Percentiles rank a stretch among this genome's conserved stretches.
Conservation (phyloP, 2,888 invertebrate species). For the Myopa tessellatipennis region DNA sequence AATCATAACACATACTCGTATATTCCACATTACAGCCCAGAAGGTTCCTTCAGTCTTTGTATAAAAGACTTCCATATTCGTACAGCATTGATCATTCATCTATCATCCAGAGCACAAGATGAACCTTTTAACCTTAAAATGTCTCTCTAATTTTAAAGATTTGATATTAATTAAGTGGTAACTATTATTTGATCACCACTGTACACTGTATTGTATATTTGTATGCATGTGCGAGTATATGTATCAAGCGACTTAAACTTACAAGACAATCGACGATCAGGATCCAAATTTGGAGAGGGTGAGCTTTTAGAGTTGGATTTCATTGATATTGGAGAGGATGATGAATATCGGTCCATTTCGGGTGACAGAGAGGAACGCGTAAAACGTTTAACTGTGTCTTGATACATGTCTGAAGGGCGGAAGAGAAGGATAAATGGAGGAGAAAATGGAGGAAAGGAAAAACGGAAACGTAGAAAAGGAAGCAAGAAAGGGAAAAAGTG, state of each 20-base stretch:
- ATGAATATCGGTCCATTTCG: slow-evolving; percentile 61
- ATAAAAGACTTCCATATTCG: too few species aligned
- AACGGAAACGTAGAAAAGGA: too few species aligned
- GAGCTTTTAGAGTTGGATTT: slow-evolving; percentile 45
- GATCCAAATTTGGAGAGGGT: slow-evolving; percentile 53
- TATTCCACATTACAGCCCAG: too few species aligned
- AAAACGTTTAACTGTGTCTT: slow-evolving; percentile 64
- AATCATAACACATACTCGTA: too few species aligned
- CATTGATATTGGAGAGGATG: slow-evolving; percentile 56
- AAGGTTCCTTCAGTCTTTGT: too few species aligned
- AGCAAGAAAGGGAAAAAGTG: neutral
- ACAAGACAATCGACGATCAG: slow-evolving; percentile 60
- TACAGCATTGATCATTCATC: too few species aligned
- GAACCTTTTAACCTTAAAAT: too few species aligned
- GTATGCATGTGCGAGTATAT: too few species aligned
- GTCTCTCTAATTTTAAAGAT: too few species aligned
- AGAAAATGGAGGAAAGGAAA: neutral
- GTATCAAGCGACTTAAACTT: slow-evolving; percentile 50
- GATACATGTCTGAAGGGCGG: slow-evolving; percentile 58
- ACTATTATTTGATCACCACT: neutral
- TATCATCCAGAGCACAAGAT: too few species aligned
- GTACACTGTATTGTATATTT: neutral
- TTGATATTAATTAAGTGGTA: too few species aligned
- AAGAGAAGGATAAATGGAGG: neutral
- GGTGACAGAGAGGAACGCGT: slow-evolving; percentile 64